These are phyloP conservation scores for Monomorium pharaonis DNA, from an alignment of 1,140 invertebrate genomes.

Conservation along the genomic window DNA sequence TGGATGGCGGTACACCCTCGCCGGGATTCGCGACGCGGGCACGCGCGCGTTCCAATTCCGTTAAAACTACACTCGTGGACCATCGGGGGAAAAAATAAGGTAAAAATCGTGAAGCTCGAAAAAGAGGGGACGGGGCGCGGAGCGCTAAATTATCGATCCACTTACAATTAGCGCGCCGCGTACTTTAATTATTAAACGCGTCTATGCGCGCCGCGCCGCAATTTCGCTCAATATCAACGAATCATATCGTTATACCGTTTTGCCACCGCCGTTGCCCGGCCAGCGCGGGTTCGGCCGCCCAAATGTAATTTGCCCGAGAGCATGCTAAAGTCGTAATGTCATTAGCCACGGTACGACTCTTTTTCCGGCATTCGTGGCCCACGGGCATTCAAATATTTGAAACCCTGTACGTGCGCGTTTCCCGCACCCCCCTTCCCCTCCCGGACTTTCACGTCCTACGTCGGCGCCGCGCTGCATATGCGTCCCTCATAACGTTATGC, in stretches of 20 bases:
- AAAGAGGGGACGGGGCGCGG: neutral
- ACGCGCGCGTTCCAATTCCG: slow-evolving; percentile 18
- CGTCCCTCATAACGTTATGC: slow-evolving; percentile 20
- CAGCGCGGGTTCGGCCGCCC: neutral
- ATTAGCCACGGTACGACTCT: slow-evolving; percentile 63
- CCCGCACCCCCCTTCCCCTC: neutral
- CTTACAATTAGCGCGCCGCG: slow-evolving; percentile 33
- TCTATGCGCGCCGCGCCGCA: slow-evolving; percentile 62
- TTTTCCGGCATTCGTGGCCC: slow-evolving; percentile 64
- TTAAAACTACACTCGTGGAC: neutral
- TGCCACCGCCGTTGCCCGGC: slow-evolving; percentile 6
- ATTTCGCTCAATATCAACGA: slow-evolving; percentile 67
- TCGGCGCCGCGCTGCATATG: neutral
- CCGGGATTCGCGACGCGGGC: neutral
- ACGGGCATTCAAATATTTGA: slow-evolving; percentile 67
- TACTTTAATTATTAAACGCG: slow-evolving; percentile 70
- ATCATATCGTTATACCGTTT: slow-evolving; percentile 70
- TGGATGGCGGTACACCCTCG: neutral
- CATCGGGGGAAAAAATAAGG: neutral
- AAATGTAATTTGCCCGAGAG: slow-evolving; percentile 73
- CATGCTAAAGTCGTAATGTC: slow-evolving; percentile 70
- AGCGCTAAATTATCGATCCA: slow-evolving; percentile 62
- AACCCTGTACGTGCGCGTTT: neutral
- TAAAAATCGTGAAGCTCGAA: neutral
- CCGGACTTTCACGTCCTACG: neutral